phyloP scores from a whole-genome alignment of 2,113 vertebrate species.

The Ginglymostoma cirratum region DNA sequence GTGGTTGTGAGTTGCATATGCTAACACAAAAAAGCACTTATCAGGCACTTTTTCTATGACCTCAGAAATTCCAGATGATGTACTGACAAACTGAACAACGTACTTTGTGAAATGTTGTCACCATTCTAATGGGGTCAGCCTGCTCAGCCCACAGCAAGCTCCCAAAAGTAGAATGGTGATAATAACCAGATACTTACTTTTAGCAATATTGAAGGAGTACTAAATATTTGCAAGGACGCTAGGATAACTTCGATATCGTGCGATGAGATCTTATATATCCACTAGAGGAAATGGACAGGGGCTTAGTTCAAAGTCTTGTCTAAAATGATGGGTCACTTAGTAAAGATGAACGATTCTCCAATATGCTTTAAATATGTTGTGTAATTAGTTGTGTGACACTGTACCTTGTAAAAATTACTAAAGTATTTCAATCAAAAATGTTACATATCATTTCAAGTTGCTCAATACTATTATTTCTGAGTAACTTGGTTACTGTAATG shows the following conservation, averaged over 20 bases:
- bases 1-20: too few species aligned
- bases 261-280: background rate
- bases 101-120: background rate
- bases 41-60: background rate
- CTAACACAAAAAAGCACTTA: background rate
- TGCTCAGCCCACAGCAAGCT: background rate
- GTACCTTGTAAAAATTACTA: background rate
- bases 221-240: background rate
- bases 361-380: background rate
- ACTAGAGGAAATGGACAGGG: background rate
- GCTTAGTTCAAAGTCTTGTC: background rate
- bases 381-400: background rate
- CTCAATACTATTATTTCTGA: background rate
- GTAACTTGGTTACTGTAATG: background rate
- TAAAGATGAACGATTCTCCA: background rate
- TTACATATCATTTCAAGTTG: background rate
- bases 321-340: background rate
- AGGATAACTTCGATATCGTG: background rate
- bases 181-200: background rate
- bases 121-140: background rate
- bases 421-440: background rate
- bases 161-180: background rate
- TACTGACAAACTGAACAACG: background rate
- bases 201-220: background rate
- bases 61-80: background rate